A percentile compares a stretch with the other conserved stretches of the same genome.
Conservation (phyloP, 2,888 invertebrate genomes). For the Plemyria rubiginata region DNA sequence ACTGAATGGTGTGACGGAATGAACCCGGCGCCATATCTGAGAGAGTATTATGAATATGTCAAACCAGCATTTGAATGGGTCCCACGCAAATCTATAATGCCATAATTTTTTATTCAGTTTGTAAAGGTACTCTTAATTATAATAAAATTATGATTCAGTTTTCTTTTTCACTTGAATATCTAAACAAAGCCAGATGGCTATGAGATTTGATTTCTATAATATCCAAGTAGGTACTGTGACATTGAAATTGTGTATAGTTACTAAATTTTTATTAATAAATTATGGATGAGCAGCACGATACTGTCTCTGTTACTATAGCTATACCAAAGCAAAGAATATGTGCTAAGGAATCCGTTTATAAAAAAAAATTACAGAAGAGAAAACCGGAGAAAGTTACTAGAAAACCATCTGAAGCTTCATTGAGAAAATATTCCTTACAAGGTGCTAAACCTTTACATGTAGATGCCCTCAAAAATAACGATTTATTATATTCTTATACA, state of each 20-base stretch:
- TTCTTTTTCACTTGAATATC: neutral
- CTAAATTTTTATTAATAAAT: slow-evolving; percentile 4
- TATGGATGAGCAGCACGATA: slow-evolving; percentile 51
- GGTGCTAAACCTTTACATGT: slow-evolving; percentile 48
- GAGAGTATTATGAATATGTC: slow-evolving; percentile 65
- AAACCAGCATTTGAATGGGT: slow-evolving; percentile 65
- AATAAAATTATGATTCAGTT: neutral
- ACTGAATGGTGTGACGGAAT: slow-evolving; percentile 78
- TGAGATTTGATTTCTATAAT: slow-evolving; percentile 13
- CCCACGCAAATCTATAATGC: slow-evolving; percentile 50
- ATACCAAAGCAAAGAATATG: slow-evolving; percentile 51
- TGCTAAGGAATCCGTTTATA: slow-evolving; percentile 34
- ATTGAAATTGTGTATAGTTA: slow-evolving; percentile 3
- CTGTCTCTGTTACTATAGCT: slow-evolving; percentile 50
- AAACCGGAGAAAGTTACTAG: slow-evolving; percentile 30
- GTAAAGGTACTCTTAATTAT: neutral
- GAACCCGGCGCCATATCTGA: slow-evolving; percentile 67
- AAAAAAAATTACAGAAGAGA: slow-evolving; percentile 35
- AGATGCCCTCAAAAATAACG: slow-evolving; percentile 52
- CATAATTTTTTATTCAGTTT: slow-evolving; percentile 30
- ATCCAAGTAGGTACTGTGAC: slow-evolving; percentile 4
- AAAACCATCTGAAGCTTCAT: slow-evolving; percentile 42
- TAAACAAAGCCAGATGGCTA: slow-evolving; percentile 13
- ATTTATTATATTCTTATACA: slow-evolving; percentile 59
- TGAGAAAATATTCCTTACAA: slow-evolving; percentile 50